These are phyloP conservation scores for Furcifer pardalis DNA, from an alignment of 2,797 vertebrate species.

Conservation along the genomic window DNA sequence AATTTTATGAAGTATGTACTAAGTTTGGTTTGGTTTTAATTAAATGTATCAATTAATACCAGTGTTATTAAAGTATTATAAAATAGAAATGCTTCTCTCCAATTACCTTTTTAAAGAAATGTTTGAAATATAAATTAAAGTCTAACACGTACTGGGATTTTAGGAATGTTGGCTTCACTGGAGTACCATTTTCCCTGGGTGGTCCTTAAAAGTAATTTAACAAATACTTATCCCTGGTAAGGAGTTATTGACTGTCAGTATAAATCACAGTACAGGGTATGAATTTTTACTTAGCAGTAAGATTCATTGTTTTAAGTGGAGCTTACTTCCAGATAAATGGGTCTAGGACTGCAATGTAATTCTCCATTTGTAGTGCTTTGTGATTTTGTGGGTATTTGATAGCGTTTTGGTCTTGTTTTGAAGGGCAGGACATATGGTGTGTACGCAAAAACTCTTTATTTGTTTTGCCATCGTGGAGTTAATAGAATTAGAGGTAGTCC, in stretches of 20 bases:
- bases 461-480: neutral
- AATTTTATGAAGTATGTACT: conserved; percentile 4
- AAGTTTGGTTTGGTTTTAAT: neutral
- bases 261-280: neutral
- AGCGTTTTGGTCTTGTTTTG: neutral
- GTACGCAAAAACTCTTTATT: neutral
- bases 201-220: neutral
- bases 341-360: neutral
- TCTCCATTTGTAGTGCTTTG: neutral
- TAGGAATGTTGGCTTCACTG: conserved; percentile 10
- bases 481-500: neutral
- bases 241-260: conserved; percentile 20
- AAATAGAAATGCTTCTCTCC: conserved; percentile 20
- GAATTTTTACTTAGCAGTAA: neutral
- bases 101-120: conserved; percentile 27
- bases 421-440: neutral
- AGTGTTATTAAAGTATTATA: conserved; percentile 33
- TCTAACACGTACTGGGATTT: conserved; percentile 27
- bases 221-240: conserved; percentile 29
- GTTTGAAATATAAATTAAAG: conserved; percentile 8
- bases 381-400: no score
- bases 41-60: conserved; percentile 3
- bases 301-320: neutral
- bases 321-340: neutral
- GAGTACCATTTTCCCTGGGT: neutral